These are phyloP conservation scores for Leptoclinus maculatus DNA, from an alignment of 2,797 vertebrate species.

Conservation along the genomic window DNA sequence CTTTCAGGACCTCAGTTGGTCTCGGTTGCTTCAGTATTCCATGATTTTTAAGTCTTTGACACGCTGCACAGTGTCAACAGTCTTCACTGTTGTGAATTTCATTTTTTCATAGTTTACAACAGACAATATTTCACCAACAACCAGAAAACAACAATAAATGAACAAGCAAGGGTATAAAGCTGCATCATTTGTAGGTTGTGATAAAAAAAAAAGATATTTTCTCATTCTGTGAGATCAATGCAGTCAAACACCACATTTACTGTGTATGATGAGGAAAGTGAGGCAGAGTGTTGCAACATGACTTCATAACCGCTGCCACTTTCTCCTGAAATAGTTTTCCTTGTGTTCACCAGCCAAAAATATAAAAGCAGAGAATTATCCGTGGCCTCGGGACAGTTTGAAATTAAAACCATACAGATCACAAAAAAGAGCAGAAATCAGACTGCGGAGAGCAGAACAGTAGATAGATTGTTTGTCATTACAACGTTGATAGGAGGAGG, in stretches of 20 bases:
- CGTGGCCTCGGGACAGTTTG: not conserved
- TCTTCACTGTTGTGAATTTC: not conserved
- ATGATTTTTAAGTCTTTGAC: slow-evolving; percentile 8
- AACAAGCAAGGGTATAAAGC: not conserved
- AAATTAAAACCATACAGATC: slow-evolving; percentile 12
- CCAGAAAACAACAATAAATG: not conserved
- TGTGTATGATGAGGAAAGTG: not conserved
- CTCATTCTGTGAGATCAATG: not conserved
- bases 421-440: not conserved
- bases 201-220: not conserved
- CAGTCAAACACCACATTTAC: not conserved
- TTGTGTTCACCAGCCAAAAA: slow-evolving; percentile 5
- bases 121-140: slow-evolving; percentile 14
- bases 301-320: not conserved
- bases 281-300: slow-evolving; percentile 1
- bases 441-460: slow-evolving; percentile 11
- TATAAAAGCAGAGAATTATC: slow-evolving; percentile 2
- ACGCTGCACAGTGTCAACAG: slow-evolving; percentile 36
- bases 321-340: slow-evolving; percentile 1
- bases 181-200: not conserved
- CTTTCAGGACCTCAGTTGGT: slow-evolving; percentile 16
- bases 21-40: slow-evolving; percentile 28
- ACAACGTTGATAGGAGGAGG: not conserved
- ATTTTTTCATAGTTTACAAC: not conserved
- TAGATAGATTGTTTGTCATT: slow-evolving; percentile 12